Percentiles rank a stretch among this genome's conserved stretches.
phyloP scores from a whole-genome alignment of 2,888 invertebrate genomes.

The Seladonia tumulorum region DNA sequence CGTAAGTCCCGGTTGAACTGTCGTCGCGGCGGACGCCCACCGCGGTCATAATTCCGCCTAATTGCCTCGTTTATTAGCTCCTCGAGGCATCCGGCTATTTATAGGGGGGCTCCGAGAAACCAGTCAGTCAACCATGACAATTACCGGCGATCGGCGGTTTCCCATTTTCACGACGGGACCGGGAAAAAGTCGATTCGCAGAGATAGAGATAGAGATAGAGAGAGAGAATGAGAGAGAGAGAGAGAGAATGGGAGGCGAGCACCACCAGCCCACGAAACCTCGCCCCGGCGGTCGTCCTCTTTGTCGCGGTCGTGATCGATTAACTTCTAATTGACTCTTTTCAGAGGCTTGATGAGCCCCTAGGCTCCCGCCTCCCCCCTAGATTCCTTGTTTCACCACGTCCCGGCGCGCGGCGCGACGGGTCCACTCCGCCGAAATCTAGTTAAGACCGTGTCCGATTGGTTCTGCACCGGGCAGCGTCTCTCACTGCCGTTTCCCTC shows the following conservation, averaged over 20 bases:
- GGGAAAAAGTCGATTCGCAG: slow-evolving; percentile 27
- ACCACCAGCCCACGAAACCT: not conserved
- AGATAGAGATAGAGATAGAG: not conserved
- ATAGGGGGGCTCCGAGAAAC: slow-evolving; percentile 49
- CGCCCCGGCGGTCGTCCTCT: not conserved
- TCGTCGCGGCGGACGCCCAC: slow-evolving; percentile 72
- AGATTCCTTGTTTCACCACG: slow-evolving; percentile 45
- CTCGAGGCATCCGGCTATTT: slow-evolving; percentile 68
- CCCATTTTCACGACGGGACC: slow-evolving; percentile 20
- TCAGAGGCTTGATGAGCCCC: slow-evolving; percentile 33
- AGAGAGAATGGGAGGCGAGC: not conserved
- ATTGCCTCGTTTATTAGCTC: slow-evolving; percentile 77
- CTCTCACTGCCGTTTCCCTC: slow-evolving; percentile 65
- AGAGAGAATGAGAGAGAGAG: not conserved
- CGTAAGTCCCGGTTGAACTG: slow-evolving; percentile 67
- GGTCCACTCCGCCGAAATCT: slow-evolving; percentile 70
- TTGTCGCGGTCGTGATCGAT: slow-evolving; percentile 52
- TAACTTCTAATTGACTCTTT: slow-evolving; percentile 67
- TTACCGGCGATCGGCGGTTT: slow-evolving; percentile 17
- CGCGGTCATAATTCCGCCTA: slow-evolving; percentile 77
- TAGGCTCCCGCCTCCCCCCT: not conserved
- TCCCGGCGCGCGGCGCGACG: slow-evolving; percentile 29
- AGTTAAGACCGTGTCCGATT: slow-evolving; percentile 77
- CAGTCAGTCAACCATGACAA: slow-evolving; percentile 20
- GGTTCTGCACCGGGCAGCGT: slow-evolving; percentile 64